These are phyloP conservation scores for Micrasema minimum DNA, from an alignment of 1,140 invertebrate genomes.

Conservation along the genomic window DNA sequence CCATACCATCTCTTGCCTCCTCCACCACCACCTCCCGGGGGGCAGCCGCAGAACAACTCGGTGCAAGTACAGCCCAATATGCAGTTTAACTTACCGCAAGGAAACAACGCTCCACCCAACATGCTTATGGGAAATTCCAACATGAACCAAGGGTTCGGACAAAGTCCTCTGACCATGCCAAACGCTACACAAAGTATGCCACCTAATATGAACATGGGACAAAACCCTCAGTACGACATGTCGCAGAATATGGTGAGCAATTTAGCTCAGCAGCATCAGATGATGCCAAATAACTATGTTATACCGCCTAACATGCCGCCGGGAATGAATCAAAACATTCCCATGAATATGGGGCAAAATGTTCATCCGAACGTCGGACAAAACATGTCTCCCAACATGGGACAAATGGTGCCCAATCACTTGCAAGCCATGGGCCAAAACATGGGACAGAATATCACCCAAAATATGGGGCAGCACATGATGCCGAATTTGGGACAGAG, in stretches of 20 bases:
- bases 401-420: conserved; percentile 32
- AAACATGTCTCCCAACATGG: conserved; percentile 37
- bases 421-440: conserved; percentile 38
- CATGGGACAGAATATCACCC: conserved; percentile 41
- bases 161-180: conserved; percentile 34
- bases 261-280: conserved; percentile 37
- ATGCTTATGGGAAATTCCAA: conserved; percentile 42
- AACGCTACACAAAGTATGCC: conserved; percentile 37
- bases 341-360: conserved; percentile 34
- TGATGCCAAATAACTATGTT: conserved; percentile 25
- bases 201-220: conserved; percentile 39
- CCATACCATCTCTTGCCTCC: conserved; percentile 49
- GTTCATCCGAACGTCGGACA: conserved; percentile 9
- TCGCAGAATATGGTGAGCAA: conserved; percentile 43
- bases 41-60: conserved; percentile 40
- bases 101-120: conserved; percentile 37
- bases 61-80: conserved; percentile 30
- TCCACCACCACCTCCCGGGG: conserved; percentile 42
- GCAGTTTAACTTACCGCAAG: conserved; percentile 42
- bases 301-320: conserved; percentile 22
- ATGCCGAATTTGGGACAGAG: conserved; percentile 40
- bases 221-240: conserved; percentile 44
- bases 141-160: conserved; percentile 38
- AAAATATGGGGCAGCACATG: conserved; percentile 27
- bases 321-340: conserved; percentile 34